These are phyloP conservation scores for Gerris buenoi DNA, from an alignment of 1,140 invertebrate species.

Conservation along the genomic window DNA sequence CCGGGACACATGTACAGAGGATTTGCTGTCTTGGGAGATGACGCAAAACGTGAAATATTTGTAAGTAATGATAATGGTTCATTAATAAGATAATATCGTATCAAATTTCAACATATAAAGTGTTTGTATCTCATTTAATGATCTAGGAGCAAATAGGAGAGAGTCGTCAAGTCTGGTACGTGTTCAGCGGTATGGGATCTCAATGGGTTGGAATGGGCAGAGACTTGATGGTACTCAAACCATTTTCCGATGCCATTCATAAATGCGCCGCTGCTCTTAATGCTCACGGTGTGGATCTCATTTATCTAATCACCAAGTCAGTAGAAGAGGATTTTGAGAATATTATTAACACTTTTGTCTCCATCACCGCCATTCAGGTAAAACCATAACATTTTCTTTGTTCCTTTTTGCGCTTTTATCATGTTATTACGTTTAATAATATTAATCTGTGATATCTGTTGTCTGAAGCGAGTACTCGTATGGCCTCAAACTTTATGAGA, in stretches of 20 bases:
- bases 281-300: conserved; percentile 62
- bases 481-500: too few species aligned
- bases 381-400: too few species aligned
- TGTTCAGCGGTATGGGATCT: conserved; percentile 92
- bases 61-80: too few species aligned
- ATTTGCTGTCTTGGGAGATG: conserved; percentile 49
- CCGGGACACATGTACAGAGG: conserved; percentile 58
- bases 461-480: too few species aligned
- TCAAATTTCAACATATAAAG: too few species aligned
- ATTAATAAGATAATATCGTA: too few species aligned
- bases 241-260: conserved; percentile 61
- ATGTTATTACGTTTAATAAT: too few species aligned
- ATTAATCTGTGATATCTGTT: too few species aligned
- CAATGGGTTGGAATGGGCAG: conserved; percentile 92
- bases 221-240: conserved; percentile 60
- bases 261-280: conserved; percentile 57
- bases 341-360: conserved; percentile 78
- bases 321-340: conserved; percentile 59
- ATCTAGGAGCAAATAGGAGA: conserved; percentile 29
- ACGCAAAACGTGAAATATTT: conserved; percentile 29
- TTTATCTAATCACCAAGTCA: conserved; percentile 62
- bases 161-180: conserved; percentile 72
- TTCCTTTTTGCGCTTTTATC: too few species aligned
- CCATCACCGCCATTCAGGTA: conserved; percentile 84
- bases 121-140: too few species aligned